Evolutionary conservation across 2,113 vertebrate species (phyloP).

Genomic region (Mus spicilegus): DNA sequence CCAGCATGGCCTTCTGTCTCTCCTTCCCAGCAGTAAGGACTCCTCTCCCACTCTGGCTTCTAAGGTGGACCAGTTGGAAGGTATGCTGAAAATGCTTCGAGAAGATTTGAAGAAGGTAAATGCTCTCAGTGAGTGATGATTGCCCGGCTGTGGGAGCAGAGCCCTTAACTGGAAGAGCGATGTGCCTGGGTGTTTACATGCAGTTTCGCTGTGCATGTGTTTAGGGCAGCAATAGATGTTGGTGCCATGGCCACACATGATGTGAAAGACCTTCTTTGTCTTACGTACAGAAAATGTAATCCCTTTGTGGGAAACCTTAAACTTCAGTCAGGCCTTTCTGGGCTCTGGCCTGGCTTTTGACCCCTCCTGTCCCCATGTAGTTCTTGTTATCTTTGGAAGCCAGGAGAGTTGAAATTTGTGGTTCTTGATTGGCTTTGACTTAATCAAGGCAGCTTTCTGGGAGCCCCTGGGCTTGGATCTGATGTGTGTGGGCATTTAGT

Average conservation of each 20-base stretch:
- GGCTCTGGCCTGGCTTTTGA: background rate
- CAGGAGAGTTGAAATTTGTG: background rate
- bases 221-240: background rate
- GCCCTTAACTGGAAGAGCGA: background rate
- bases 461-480: background rate
- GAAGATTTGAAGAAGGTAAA: slow-evolving; percentile 96
- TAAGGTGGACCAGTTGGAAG: slow-evolving; percentile 95
- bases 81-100: slow-evolving; percentile 95
- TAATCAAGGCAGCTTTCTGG: background rate
- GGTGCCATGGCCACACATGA: accelerated
- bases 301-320: background rate
- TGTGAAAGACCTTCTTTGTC: background rate
- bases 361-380: background rate
- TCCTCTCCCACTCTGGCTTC: slow-evolving; percentile 92
- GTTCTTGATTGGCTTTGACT: slow-evolving; percentile 8
- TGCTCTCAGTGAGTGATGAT: background rate
- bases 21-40: slow-evolving; percentile 89
- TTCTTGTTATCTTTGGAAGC: background rate
- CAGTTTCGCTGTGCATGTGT: accelerated
- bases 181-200: background rate
- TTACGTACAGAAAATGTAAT: background rate
- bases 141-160: background rate
- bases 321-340: background rate
- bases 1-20: slow-evolving; percentile 55
- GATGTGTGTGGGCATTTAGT: accelerated